phyloP scores from a whole-genome alignment of 53 echinoderm and acorn worm species.

The Apostichopus leukothele region DNA sequence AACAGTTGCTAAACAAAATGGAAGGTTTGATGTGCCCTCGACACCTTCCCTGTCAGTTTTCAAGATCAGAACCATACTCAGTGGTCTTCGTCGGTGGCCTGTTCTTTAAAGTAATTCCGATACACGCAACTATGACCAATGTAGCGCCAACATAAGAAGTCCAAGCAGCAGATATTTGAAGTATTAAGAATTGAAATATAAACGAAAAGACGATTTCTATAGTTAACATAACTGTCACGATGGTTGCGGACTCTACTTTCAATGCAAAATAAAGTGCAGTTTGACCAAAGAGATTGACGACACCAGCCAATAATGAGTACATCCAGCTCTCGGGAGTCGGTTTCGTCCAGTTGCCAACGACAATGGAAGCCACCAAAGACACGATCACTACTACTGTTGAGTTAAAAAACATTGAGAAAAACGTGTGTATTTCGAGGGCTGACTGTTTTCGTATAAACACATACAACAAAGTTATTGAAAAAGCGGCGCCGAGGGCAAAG shows the following conservation, averaged over 20 bases:
- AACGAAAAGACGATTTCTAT: not conserved
- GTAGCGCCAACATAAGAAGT: not conserved
- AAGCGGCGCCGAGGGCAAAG: not conserved
- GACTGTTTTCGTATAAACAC: not conserved
- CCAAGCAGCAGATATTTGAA: not conserved
- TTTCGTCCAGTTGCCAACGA: not conserved
- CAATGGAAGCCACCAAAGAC: not conserved
- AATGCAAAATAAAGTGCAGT: not conserved
- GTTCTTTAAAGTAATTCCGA: constrained; percentile 4
- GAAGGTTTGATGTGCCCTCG: too few species aligned
- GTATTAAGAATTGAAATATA: not conserved
- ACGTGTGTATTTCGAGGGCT: not conserved
- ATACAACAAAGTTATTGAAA: not conserved
- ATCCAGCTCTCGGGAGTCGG: not conserved
- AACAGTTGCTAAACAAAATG: too few species aligned
- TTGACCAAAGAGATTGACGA: not conserved
- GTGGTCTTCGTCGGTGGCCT: not conserved
- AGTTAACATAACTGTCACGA: not conserved
- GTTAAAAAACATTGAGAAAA: constrained; percentile 22
- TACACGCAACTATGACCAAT: constrained; percentile 1
- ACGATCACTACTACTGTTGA: not conserved
- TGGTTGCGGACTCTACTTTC: not conserved
- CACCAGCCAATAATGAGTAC: not conserved
- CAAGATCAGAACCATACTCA: too few species aligned
- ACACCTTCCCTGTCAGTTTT: too few species aligned